Base-by-base conservation (phyloP, 1,140 invertebrate species). In the Caenorhabditis tropicalis region DNA sequence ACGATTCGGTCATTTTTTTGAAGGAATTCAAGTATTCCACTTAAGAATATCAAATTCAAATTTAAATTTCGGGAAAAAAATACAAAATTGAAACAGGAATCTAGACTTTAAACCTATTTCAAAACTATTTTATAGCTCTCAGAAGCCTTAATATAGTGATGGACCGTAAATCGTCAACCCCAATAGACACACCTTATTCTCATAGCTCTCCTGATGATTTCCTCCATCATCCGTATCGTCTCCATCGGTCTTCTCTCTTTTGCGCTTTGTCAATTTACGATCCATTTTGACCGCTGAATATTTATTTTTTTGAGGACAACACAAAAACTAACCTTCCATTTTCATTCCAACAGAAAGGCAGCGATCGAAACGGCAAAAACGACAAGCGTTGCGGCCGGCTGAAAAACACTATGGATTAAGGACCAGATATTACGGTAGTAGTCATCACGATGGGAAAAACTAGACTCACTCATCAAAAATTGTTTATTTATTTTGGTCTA, bases 361-460 rank as follows among this genome's bases (percentile, higher is more conserved):
- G 92, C 98, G 98, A 86, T 95, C 94, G 81, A 99, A 93, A 84
- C 97, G 94, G 93, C 97, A 99, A 90, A 97, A 98, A 85, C 97
- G 94, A 91, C 89, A 89, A 80, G 86, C 96, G 92, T 98, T 98
- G 86, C 97, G 93, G 92, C 98, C 98, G 92, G 98, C 96, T 86
- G 84, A 81, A 84, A 86, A 27, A 24, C 43, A 24, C 1, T 27
- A 29, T 24, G 39, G 39, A 43, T n/a, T n/a, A n/a, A n/a, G n/a
- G n/a, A n/a, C n/a, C n/a, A n/a, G n/a, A n/a, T n/a, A n/a, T n/a
- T n/a, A n/a, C n/a, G n/a, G n/a, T n/a, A n/a, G n/a, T n/a, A n/a
- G n/a, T n/a, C n/a, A n/a, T 16, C 1, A 46, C 10, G 6, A 51
- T n/a, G 2, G 15, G 16, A 12, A n/a, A 15, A 6, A n/a, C 49